phyloP scores from a whole-genome alignment of 2,797 vertebrate genomes.

The Menidia menidia region DNA sequence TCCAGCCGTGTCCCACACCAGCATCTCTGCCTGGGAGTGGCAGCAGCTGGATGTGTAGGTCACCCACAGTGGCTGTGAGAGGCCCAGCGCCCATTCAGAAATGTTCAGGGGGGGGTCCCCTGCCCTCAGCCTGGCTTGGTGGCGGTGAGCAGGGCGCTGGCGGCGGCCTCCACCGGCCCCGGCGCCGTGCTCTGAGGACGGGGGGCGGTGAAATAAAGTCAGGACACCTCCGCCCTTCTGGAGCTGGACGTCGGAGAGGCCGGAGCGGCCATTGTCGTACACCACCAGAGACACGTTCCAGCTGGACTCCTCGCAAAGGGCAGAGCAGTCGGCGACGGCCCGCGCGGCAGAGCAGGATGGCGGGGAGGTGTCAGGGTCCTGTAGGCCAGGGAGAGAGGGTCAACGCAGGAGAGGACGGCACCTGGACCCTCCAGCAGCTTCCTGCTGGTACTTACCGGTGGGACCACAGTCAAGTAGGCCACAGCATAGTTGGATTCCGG shows the following conservation, averaged over 20 bases:
- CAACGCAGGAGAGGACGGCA: not conserved
- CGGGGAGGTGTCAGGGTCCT: constrained; percentile 77
- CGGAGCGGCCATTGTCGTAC: constrained; percentile 79
- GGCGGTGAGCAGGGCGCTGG: constrained; percentile 14
- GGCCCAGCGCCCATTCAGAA: constrained; percentile 57
- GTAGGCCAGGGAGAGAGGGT: constrained; percentile 3
- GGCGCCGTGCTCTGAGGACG: constrained; percentile 22
- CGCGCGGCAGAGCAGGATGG: constrained; percentile 73
- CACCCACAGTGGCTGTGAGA: constrained; percentile 68
- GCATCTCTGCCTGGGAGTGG: constrained; percentile 72
- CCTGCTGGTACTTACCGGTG: constrained; percentile 64
- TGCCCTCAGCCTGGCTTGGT: constrained; percentile 47
- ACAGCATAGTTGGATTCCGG: constrained; percentile 82
- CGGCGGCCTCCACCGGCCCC: constrained; percentile 1
- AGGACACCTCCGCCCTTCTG: constrained; percentile 72
- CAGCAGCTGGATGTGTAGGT: constrained; percentile 83
- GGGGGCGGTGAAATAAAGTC: constrained; percentile 58
- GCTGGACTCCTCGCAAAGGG: constrained; percentile 64
- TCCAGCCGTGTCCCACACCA: constrained; percentile 80
- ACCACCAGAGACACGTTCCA: constrained; percentile 78
- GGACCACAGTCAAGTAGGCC: constrained; percentile 76
- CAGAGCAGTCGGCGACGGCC: constrained; percentile 62
- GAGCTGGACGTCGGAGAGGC: constrained; percentile 79
- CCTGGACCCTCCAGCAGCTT: not conserved
- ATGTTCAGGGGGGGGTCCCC: constrained; percentile 74